Percentiles rank a stretch among this genome's conserved stretches.
These are phyloP conservation scores for Aleiodes testaceus DNA, from an alignment of 2,888 invertebrate species.

Conservation along the genomic window DNA sequence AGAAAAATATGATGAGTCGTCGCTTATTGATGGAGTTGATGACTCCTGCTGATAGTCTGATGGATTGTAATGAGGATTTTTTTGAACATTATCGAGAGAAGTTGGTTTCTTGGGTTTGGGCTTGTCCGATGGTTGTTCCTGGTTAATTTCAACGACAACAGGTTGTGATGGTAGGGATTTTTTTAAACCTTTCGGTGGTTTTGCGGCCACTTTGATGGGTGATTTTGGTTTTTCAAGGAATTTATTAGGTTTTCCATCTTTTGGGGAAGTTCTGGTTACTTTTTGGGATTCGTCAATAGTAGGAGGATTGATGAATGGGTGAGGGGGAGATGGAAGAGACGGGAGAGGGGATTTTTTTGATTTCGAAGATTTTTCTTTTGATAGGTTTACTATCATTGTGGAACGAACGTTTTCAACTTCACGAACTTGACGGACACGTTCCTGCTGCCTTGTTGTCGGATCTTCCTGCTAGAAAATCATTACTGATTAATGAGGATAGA, in stretches of 20 bases:
- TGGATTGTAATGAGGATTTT: constrained; percentile 61
- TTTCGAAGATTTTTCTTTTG: constrained; percentile 43
- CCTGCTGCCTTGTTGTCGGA: constrained; percentile 54
- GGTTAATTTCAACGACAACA: background rate
- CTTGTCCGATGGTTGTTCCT: background rate
- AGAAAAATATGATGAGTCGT: constrained; percentile 69
- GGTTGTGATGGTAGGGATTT: background rate
- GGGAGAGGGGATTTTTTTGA: constrained; percentile 12
- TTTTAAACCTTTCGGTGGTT: too few species aligned
- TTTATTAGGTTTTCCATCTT: constrained; percentile 12
- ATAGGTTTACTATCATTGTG: constrained; percentile 67
- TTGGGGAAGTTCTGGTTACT: background rate
- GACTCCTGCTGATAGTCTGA: constrained; percentile 63
- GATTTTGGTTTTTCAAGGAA: background rate
- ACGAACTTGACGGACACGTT: constrained; percentile 66
- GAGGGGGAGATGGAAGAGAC: too few species aligned
- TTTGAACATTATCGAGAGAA: background rate
- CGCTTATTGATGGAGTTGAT: constrained; percentile 60
- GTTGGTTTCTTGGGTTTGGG: background rate
- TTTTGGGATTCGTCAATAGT: too few species aligned
- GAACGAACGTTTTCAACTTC: constrained; percentile 74
- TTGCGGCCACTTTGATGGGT: background rate
- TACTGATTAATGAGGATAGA: constrained; percentile 18
- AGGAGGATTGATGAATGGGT: too few species aligned
- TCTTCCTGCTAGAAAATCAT: constrained; percentile 54